Conservation (phyloP, 2,113 vertebrate species). For the Takifugu bimaculatus region DNA sequence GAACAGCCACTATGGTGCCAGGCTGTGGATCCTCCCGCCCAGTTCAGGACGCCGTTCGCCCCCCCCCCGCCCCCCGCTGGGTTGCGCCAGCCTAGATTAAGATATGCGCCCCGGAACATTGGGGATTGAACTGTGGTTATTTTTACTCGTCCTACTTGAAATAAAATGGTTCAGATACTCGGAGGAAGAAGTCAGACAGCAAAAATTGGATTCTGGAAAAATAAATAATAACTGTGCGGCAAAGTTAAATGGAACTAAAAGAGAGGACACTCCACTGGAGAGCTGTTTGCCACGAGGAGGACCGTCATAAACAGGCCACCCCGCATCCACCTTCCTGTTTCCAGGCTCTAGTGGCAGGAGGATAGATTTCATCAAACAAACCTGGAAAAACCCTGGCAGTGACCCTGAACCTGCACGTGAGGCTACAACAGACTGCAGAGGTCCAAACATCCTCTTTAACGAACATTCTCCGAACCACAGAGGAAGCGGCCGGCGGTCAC, state of each 20-base stretch:
- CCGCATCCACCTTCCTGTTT: background rate
- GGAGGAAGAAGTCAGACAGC: constrained; percentile 43
- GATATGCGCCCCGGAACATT: constrained; percentile 65
- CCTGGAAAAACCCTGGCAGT: background rate
- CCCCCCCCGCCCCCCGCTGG: constrained; percentile 49
- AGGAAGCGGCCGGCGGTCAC: constrained; percentile 15
- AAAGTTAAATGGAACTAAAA: constrained; percentile 25
- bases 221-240: constrained; percentile 1
- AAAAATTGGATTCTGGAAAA: background rate
- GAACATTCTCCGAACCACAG: constrained; percentile 36
- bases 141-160: constrained; percentile 80
- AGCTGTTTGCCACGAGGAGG: constrained; percentile 10
- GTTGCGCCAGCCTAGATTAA: constrained; percentile 69
- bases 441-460: no score
- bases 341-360: constrained; percentile 6
- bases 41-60: constrained; percentile 37
- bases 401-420: constrained; percentile 3
- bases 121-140: constrained; percentile 77
- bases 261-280: constrained; percentile 22
- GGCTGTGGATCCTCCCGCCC: constrained; percentile 40
- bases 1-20: constrained; percentile 37
- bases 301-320: background rate
- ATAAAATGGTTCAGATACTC: constrained; percentile 63
- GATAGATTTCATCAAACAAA: constrained; percentile 40
- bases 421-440: background rate